Conservation (phyloP, 2,888 invertebrate genomes). For the Patella depressa region DNA sequence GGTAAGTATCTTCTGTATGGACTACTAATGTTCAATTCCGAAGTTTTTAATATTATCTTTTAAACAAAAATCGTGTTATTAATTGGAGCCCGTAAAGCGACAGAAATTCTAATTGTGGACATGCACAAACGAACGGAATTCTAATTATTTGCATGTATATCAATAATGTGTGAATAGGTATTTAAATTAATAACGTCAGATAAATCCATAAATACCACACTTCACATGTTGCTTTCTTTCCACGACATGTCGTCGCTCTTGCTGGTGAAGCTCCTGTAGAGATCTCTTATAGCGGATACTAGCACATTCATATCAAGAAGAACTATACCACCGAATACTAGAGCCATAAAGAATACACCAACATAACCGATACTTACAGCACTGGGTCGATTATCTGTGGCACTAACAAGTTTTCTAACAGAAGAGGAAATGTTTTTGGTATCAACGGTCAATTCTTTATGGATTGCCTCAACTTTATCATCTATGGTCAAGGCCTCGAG, state of each 20-base stretch:
- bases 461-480: slow-evolving; percentile 31
- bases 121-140: too few relatives aligned
- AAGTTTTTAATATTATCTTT: too few relatives aligned
- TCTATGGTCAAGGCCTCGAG: slow-evolving; percentile 27
- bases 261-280: slow-evolving; percentile 7
- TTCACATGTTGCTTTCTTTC: background rate
- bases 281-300: slow-evolving; percentile 12
- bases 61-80: too few relatives aligned
- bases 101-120: too few relatives aligned
- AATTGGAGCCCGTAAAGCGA: too few relatives aligned
- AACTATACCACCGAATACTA: slow-evolving; percentile 25
- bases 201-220: too few relatives aligned
- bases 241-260: background rate
- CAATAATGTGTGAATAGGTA: too few relatives aligned
- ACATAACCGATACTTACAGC: slow-evolving; percentile 31
- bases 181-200: too few relatives aligned
- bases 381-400: slow-evolving; percentile 28
- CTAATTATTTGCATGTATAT: too few relatives aligned
- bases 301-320: slow-evolving; percentile 25
- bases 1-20: too few relatives aligned
- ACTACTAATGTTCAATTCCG: too few relatives aligned
- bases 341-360: slow-evolving; percentile 24
- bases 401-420: slow-evolving; percentile 25
- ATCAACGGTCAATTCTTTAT: slow-evolving; percentile 28
- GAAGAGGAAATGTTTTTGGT: slow-evolving; percentile 28